Evolutionary conservation across 1,140 invertebrate genomes (phyloP).

Genomic region (Zaprionus camerounensis): DNA sequence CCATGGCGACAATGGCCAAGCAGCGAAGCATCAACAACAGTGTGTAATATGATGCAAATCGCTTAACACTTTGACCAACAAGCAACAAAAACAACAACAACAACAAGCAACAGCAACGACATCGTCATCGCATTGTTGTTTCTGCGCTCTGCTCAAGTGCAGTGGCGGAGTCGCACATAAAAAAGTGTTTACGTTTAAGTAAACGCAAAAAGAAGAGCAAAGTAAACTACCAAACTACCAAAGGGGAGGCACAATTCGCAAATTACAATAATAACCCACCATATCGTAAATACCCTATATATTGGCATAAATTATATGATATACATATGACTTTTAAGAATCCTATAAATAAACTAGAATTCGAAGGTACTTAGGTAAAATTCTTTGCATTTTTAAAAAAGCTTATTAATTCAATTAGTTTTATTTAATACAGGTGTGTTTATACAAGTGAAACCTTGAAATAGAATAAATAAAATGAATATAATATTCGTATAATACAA

Average conservation of each 20-base stretch:
- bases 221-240: slow-evolving; percentile 42
- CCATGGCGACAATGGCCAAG: slow-evolving; percentile 72
- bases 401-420: neutral
- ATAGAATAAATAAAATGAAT: neutral
- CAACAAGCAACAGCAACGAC: slow-evolving; percentile 31
- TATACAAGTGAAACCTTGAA: neutral
- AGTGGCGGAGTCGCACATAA: slow-evolving; percentile 57
- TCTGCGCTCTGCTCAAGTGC: slow-evolving; percentile 53
- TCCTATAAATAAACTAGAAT: too few relatives aligned
- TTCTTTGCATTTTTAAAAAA: neutral
- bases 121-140: slow-evolving; percentile 66
- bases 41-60: slow-evolving; percentile 81
- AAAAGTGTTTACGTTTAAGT: slow-evolving; percentile 55
- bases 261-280: slow-evolving; percentile 6
- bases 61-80: slow-evolving; percentile 80
- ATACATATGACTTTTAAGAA: too few relatives aligned
- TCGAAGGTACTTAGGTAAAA: neutral
- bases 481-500: neutral
- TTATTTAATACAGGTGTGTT: neutral
- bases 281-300: slow-evolving; percentile 30
- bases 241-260: slow-evolving; percentile 22
- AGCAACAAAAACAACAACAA: slow-evolving; percentile 41
- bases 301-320: neutral
- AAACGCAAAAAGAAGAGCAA: slow-evolving; percentile 34
- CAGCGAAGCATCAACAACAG: slow-evolving; percentile 62